These are phyloP conservation scores for Blastobasis lacticolella DNA, from an alignment of 2,888 invertebrate species.

Conservation along the genomic window DNA sequence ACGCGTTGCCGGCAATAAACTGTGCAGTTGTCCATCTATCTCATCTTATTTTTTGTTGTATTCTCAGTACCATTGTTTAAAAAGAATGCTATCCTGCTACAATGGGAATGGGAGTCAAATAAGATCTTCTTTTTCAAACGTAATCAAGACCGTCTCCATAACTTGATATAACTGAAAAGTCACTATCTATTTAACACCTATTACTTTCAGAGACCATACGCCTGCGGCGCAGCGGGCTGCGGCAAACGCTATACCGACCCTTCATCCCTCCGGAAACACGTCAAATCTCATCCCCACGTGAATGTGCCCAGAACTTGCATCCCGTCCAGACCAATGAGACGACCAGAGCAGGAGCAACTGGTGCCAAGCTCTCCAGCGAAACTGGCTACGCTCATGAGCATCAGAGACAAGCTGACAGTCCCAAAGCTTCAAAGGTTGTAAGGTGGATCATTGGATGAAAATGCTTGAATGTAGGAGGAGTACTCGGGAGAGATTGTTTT, in stretches of 20 bases:
- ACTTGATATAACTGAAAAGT: too few species aligned
- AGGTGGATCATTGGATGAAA: background rate
- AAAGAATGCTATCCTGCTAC: too few species aligned
- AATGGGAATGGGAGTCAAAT: too few species aligned
- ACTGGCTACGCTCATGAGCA: slow-evolving; percentile 53
- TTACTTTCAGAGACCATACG: slow-evolving; percentile 87
- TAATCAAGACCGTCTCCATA: too few species aligned
- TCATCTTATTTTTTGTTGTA: too few species aligned
- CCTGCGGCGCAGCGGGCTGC: slow-evolving; percentile 90
- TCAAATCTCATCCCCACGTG: slow-evolving; percentile 83
- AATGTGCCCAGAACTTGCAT: slow-evolving; percentile 55
- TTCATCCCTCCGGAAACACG: slow-evolving; percentile 93
- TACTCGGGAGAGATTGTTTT: too few species aligned
- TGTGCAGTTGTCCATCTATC: too few species aligned
- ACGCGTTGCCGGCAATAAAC: too few species aligned
- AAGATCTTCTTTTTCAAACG: too few species aligned
- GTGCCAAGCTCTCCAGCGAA: slow-evolving; percentile 65
- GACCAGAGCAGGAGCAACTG: slow-evolving; percentile 45
- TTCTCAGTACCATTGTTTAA: too few species aligned
- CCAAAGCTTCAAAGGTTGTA: slow-evolving; percentile 51
- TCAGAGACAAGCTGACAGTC: slow-evolving; percentile 58
- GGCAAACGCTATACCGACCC: slow-evolving; percentile 95
- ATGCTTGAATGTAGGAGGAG: too few species aligned
- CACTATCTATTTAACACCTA: too few species aligned
- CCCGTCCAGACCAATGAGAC: slow-evolving; percentile 42